These are phyloP conservation scores for Sclerodermus sp. DNA, from an alignment of 2,888 invertebrate species.

Conservation along the genomic window DNA sequence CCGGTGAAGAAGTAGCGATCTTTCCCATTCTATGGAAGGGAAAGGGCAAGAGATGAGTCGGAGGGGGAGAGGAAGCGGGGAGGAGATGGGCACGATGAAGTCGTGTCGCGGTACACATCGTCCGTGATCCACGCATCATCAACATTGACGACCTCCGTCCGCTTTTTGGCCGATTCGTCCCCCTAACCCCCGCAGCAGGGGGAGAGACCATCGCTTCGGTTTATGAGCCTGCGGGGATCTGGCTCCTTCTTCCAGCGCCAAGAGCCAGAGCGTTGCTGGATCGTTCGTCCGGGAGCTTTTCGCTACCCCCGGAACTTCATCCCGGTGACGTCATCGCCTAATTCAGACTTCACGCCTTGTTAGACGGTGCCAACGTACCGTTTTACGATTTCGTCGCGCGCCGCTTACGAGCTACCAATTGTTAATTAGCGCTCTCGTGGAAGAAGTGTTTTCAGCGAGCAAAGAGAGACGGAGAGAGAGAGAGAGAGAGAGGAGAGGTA, in stretches of 20 bases:
- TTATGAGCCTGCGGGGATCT: constrained; percentile 44
- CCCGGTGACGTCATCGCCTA: constrained; percentile 46
- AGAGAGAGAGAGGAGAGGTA: too few relatives aligned
- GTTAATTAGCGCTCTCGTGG: constrained; percentile 38
- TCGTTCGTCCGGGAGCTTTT: not conserved
- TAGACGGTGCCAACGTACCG: constrained; percentile 40
- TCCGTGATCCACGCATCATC: constrained; percentile 55
- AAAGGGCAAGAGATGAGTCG: constrained; percentile 15
- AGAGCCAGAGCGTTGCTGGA: not conserved
- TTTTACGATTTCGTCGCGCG: constrained; percentile 39
- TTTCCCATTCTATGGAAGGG: constrained; percentile 28
- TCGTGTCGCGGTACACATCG: constrained; percentile 18
- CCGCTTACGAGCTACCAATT: constrained; percentile 36
- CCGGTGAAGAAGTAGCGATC: constrained; percentile 18
- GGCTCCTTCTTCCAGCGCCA: constrained; percentile 25
- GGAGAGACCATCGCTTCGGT: constrained; percentile 35
- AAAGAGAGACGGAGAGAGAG: too few relatives aligned
- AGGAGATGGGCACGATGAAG: constrained; percentile 31
- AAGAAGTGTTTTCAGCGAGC: constrained; percentile 5
- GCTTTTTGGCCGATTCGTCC: constrained; percentile 38
- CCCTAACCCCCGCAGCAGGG: constrained; percentile 10
- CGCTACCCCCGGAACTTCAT: constrained; percentile 14
- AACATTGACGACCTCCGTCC: constrained; percentile 56
- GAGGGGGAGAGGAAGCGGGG: constrained; percentile 2
- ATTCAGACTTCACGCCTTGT: constrained; percentile 50